These are phyloP conservation scores for Ashinkailepas kermadecensis DNA, from an alignment of 2,888 invertebrate species.

Conservation along the genomic window DNA sequence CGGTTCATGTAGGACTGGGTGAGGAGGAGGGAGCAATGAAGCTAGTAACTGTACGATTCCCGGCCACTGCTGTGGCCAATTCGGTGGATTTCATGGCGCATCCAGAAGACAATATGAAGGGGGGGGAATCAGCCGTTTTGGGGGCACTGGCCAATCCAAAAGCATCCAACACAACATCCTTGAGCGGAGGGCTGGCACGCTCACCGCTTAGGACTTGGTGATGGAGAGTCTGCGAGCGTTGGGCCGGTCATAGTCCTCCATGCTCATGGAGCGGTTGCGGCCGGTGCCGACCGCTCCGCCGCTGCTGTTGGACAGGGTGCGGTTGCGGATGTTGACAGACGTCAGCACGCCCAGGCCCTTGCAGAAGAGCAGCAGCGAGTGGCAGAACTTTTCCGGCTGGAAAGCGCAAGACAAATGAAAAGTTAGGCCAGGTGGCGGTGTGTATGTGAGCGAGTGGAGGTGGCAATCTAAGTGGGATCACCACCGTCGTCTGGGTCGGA, in stretches of 20 bases:
- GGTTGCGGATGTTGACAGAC: constrained; percentile 65
- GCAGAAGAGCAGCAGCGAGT: constrained; percentile 76
- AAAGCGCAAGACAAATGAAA: constrained; percentile 34
- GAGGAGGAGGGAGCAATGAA: too few species aligned
- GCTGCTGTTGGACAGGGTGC: constrained; percentile 52
- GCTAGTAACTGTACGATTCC: too few species aligned
- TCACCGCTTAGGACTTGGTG: constrained; percentile 40
- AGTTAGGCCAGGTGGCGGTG: too few species aligned
- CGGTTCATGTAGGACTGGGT: too few species aligned
- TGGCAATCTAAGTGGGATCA: too few species aligned
- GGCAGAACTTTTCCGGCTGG: constrained; percentile 78
- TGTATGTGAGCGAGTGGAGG: too few species aligned
- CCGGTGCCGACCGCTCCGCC: constrained; percentile 45
- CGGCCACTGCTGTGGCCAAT: too few species aligned
- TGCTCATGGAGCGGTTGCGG: constrained; percentile 58
- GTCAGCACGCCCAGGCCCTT: constrained; percentile 78
- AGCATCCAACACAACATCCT: background rate
- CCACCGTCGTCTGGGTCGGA: too few species aligned
- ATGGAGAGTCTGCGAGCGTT: constrained; percentile 66
- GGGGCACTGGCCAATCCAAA: too few species aligned
- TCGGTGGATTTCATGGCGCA: too few species aligned
- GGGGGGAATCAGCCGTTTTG: too few species aligned
- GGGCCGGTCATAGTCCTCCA: constrained; percentile 75
- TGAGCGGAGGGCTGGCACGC: background rate
- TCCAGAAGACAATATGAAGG: too few species aligned